phyloP scores from a whole-genome alignment of 2,113 vertebrate genomes.

The Microtus richardsoni region DNA sequence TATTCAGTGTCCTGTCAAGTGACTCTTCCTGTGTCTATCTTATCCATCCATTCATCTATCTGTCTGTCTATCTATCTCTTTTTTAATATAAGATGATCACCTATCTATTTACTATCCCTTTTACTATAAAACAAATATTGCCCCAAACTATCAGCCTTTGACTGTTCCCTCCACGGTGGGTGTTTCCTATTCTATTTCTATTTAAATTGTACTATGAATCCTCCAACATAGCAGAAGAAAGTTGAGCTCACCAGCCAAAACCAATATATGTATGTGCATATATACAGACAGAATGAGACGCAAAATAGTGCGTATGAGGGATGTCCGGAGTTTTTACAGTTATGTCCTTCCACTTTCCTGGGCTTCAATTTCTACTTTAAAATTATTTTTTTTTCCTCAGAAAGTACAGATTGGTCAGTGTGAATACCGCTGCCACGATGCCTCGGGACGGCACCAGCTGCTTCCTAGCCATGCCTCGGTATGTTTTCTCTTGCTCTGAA shows the following conservation, averaged over 20 bases:
- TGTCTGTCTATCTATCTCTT: background rate
- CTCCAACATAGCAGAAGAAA: background rate
- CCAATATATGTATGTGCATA: no score
- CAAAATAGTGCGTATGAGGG: background rate
- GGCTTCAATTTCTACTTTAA: background rate
- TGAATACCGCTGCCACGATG: fast-evolving
- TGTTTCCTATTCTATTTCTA: background rate
- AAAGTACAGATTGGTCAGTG: background rate
- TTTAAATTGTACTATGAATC: background rate
- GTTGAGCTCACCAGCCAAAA: background rate
- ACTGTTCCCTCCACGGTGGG: background rate
- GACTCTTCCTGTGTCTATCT: background rate
- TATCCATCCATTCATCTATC: background rate
- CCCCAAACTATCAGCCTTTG: background rate
- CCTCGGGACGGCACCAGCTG: background rate
- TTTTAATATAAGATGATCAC: no score
- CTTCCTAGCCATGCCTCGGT: background rate
- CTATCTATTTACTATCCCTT: background rate
- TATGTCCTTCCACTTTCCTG: background rate
- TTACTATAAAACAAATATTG: background rate
- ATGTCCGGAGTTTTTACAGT: background rate
- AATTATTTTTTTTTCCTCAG: background rate
- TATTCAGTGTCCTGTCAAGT: background rate
- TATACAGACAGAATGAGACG: background rate
- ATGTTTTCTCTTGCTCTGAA: background rate